Conservation (phyloP, 2,113 vertebrate species). For the Trinectes maculatus region DNA sequence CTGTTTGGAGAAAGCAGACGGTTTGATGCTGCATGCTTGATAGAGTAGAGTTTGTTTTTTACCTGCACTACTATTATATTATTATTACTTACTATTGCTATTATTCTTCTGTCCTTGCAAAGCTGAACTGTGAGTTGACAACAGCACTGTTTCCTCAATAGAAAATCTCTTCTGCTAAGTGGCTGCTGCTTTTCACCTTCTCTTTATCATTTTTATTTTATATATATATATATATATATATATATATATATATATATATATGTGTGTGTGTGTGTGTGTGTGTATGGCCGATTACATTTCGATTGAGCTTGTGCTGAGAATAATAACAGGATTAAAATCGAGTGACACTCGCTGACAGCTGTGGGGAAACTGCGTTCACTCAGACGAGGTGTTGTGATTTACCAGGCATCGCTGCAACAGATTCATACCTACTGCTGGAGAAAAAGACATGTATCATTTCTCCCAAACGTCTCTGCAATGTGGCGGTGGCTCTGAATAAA, state of each 20-base stretch:
- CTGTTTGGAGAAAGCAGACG: too few relatives aligned
- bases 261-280: too few relatives aligned
- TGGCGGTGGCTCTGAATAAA: constrained; percentile 63
- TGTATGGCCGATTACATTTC: too few relatives aligned
- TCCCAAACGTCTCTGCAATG: constrained; percentile 54
- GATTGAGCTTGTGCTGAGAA: constrained; percentile 4
- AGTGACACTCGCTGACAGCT: constrained; percentile 15
- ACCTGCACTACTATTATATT: too few relatives aligned
- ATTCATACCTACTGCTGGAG: constrained; percentile 46
- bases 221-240: too few relatives aligned
- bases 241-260: too few relatives aligned
- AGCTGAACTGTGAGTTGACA: neutral
- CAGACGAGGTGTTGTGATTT: constrained; percentile 45
- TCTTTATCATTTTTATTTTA: too few relatives aligned
- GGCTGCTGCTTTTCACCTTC: constrained; percentile 41
- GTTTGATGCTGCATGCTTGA: too few relatives aligned
- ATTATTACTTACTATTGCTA: too few relatives aligned
- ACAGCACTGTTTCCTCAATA: constrained; percentile 50
- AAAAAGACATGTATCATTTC: constrained; percentile 60
- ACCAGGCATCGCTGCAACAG: constrained; percentile 37
- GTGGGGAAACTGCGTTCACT: constrained; percentile 25
- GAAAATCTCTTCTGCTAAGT: constrained; percentile 2
- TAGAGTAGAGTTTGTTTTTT: too few relatives aligned
- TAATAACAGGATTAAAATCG: constrained; percentile 20
- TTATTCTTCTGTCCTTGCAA: neutral